Evolutionary conservation across 92 coral and sea anemone genomes (phyloP).

Genomic region (Meandrina meandrites): DNA sequence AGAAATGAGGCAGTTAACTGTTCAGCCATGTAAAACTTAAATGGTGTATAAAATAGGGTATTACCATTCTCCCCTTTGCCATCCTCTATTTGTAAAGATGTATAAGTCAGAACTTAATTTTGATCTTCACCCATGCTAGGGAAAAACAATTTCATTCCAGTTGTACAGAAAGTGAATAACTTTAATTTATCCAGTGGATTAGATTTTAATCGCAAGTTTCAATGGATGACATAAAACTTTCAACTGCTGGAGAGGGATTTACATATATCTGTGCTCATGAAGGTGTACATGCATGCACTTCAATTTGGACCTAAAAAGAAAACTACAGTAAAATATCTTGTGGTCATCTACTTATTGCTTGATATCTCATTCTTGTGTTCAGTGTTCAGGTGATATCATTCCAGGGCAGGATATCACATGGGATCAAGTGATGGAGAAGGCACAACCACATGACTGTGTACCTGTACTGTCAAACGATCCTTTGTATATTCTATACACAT

Average conservation of each 20-base stretch:
- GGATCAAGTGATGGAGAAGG: conserved; percentile 91
- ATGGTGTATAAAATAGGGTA: neutral
- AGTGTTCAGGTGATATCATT: conserved; percentile 83
- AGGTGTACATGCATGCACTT: neutral
- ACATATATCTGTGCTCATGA: no score
- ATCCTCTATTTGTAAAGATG: no score
- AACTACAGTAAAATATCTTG: neutral
- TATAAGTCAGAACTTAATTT: no score
- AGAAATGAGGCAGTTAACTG: neutral
- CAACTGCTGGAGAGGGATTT: no score
- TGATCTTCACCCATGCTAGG: no score
- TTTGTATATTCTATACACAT: conserved; percentile 89
- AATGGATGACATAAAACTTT: no score
- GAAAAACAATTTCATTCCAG: no score
- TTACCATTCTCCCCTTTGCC: no score
- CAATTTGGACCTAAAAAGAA: neutral
- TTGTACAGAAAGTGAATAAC: no score
- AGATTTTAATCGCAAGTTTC: no score
- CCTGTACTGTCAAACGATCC: conserved; percentile 92
- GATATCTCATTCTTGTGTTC: neutral
- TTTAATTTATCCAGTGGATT: no score
- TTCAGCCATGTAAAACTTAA: neutral
- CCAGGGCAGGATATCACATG: conserved; percentile 91
- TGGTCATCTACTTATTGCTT: neutral
- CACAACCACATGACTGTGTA: conserved; percentile 89